phyloP scores from a whole-genome alignment of 2,888 invertebrate species.

The Chesias legatella region DNA sequence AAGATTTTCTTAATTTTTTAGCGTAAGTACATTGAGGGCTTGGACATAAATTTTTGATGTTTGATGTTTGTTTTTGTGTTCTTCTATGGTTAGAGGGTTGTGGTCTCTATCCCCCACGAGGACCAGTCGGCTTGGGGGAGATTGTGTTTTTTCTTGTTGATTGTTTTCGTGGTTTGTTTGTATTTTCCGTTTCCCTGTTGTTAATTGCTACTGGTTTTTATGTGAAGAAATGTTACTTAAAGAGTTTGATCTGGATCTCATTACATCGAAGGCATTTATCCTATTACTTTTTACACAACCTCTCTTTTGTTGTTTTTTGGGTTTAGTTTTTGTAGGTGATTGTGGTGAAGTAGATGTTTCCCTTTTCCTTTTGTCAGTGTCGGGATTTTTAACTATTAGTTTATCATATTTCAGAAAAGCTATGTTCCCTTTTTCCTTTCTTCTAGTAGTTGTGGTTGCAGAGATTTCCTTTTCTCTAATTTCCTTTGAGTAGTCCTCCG shows the following conservation, averaged over 20 bases:
- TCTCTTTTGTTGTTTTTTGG: background rate
- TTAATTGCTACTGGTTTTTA: background rate
- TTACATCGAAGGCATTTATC: background rate
- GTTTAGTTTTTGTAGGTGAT: no score
- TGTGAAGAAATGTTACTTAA: background rate
- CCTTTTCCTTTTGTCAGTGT: conserved; percentile 1
- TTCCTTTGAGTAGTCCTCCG: background rate
- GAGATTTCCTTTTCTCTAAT: background rate
- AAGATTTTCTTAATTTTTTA: no score
- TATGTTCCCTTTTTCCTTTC: background rate
- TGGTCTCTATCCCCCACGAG: no score
- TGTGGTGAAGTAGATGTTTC: background rate
- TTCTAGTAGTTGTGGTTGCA: background rate
- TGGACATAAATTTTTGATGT: no score
- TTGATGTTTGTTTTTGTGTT: background rate
- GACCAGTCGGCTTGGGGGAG: no score
- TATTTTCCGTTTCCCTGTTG: background rate
- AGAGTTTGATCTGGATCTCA: background rate
- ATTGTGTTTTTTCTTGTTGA: background rate
- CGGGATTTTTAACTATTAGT: background rate
- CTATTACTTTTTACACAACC: background rate
- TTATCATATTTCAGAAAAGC: background rate
- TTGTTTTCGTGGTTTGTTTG: background rate
- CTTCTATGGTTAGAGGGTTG: background rate
- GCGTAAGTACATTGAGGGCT: no score